Percentiles rank a stretch among this genome's conserved stretches.
These are phyloP conservation scores for Augiades crinisus DNA, from an alignment of 2,888 invertebrate genomes.

Conservation along the genomic window DNA sequence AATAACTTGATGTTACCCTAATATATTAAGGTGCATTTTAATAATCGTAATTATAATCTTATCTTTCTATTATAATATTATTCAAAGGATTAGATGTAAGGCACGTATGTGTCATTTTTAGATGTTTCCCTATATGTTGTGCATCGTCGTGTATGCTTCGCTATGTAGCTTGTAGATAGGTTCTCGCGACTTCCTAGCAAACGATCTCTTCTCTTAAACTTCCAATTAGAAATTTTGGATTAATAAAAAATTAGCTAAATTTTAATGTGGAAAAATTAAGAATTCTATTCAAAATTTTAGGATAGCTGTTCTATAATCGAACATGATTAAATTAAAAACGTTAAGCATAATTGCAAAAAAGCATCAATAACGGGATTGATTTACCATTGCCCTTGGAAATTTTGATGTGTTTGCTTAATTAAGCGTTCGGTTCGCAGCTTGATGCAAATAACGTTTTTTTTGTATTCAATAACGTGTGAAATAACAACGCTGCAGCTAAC, in stretches of 20 bases:
- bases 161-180: conserved; percentile 74
- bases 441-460: conserved; percentile 45
- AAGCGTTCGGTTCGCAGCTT: conserved; percentile 65
- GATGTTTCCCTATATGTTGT: conserved; percentile 74
- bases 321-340: conserved; percentile 30
- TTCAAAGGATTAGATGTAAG: conserved; percentile 67
- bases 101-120: conserved; percentile 67
- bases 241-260: conserved; percentile 57
- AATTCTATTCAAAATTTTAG: conserved; percentile 52
- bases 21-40: conserved; percentile 72
- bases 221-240: conserved; percentile 70
- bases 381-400: conserved; percentile 40
- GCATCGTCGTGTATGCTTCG: conserved; percentile 72
- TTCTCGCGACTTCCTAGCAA: conserved; percentile 76
- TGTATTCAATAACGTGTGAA: conserved; percentile 49
- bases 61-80: conserved; percentile 57
- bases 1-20: conserved; percentile 55
- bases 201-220: conserved; percentile 71
- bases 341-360: conserved; percentile 27
- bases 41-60: conserved; percentile 70
- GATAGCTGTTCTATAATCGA: conserved; percentile 41
- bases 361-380: conserved; percentile 35
- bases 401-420: conserved; percentile 58
- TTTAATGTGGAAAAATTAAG: conserved; percentile 58
- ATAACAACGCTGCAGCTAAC: conserved; percentile 67